Conservation (phyloP, 2,113 vertebrate genomes). For the Scophthalmus maximus region DNA sequence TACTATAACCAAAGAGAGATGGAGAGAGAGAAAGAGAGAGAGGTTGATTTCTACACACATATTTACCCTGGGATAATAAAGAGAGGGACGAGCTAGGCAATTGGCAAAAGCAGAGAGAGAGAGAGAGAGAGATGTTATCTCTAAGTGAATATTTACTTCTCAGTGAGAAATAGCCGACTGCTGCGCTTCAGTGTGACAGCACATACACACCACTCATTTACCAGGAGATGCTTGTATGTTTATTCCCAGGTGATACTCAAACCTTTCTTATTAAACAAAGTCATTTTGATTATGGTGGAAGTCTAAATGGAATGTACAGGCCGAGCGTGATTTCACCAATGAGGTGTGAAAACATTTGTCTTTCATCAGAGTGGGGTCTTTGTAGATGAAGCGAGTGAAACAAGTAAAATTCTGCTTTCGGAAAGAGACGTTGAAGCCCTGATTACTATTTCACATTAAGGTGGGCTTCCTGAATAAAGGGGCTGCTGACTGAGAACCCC, state of each 20-base stretch:
- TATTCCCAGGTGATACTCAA: slow-evolving; percentile 27
- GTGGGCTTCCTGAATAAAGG: slow-evolving; percentile 19
- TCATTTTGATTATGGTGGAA: slow-evolving; percentile 32
- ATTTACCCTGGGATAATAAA: slow-evolving; percentile 58
- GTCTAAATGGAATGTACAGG: slow-evolving; percentile 42
- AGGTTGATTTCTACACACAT: slow-evolving; percentile 57
- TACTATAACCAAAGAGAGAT: slow-evolving; percentile 56
- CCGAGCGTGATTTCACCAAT: slow-evolving; percentile 6
- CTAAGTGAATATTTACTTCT: slow-evolving; percentile 78
- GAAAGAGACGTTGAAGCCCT: slow-evolving; percentile 21
- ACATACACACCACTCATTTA: slow-evolving; percentile 17
- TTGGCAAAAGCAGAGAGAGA: slow-evolving; percentile 33
- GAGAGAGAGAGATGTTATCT: slow-evolving; percentile 57
- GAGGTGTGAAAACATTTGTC: slow-evolving; percentile 35
- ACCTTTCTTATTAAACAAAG: slow-evolving; percentile 46
- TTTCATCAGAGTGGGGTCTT: slow-evolving; percentile 39
- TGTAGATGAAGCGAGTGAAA: slow-evolving; percentile 56
- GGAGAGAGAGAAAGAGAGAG: slow-evolving; percentile 43
- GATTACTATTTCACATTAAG: slow-evolving; percentile 50
- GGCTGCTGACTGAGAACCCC: background rate
- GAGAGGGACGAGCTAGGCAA: slow-evolving; percentile 19
- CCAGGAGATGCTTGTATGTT: slow-evolving; percentile 22
- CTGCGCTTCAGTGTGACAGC: slow-evolving; percentile 45
- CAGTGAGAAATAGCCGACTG: slow-evolving; percentile 57
- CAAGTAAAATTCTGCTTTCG: slow-evolving; percentile 35